Evolutionary conservation across 2,113 vertebrate genomes (phyloP), one percentile per base, ranked within the genome.

Genomic region (Hippocampus zosterae): DNA sequence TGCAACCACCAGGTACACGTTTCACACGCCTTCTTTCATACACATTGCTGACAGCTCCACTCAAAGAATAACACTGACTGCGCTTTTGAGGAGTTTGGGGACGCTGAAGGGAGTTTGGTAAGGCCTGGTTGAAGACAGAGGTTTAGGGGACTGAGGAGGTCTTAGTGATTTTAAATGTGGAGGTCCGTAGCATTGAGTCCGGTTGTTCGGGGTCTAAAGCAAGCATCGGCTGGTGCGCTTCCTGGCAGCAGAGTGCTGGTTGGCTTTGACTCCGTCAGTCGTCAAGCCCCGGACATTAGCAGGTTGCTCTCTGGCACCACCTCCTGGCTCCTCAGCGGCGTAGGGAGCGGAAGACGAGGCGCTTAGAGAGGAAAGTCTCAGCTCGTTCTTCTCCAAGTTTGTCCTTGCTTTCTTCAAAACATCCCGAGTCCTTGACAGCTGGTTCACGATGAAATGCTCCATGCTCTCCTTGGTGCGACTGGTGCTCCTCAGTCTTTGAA

Each of bases 321-420:
- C 60, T 92, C 91, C 74, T 88, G 90, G 57, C 80, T 85, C 81
- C 91, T 95, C 87, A 92, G 90, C 96, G 86, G 89, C 84, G 65
- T 80, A 82, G 88, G 90, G 87, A 82, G 88, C 91, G 84, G 88
- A 91, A 86, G 92, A 88, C 88, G 89, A 92, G 88, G 91, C 91
- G 89, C 92, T 93, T 85, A 93, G 82, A 90, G 92, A 91, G 81
- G 92, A 92, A 87, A 91, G 92, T 90, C 91, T 90, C 90, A 80
- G 85, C 91, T 92, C 89, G 76, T 91, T 93, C 92, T 92, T 94
- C 94, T 98, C 92, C 76, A 98, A 84, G 81, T 98, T 98, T 0
- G 88, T 93, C 79, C 94, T 94, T 1, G 97, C 96, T 87, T 96
- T 98, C 87, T 94, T 96, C 80, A 98, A 87, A 74, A 97, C 95